Evolutionary conservation across 2,888 invertebrate genomes (phyloP).

Genomic region (Carcina quercana): DNA sequence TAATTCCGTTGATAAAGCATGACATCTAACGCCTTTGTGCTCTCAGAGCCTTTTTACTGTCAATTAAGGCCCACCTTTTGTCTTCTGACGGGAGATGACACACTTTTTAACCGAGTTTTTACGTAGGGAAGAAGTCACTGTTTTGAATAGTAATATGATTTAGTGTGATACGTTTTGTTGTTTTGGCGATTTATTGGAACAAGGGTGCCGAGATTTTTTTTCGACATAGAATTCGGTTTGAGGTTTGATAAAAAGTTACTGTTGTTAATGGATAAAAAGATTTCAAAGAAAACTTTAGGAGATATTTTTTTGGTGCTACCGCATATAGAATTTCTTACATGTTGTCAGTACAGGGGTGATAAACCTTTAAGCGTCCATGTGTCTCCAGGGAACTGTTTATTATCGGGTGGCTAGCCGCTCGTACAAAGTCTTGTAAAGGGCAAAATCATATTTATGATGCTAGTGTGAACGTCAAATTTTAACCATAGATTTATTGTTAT

Average conservation of each 20-base stretch:
- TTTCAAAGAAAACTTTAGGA: constrained; percentile 11
- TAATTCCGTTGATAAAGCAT: constrained; percentile 71
- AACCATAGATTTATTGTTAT: too few species aligned
- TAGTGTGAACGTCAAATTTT: too few species aligned
- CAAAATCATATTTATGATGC: too few species aligned
- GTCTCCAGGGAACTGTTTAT: too few species aligned
- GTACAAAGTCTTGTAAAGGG: too few species aligned
- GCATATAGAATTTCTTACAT: too few species aligned
- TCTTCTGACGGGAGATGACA: constrained; percentile 63
- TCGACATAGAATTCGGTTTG: constrained; percentile 19
- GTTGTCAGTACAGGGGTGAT: too few species aligned
- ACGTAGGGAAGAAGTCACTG: constrained; percentile 45
- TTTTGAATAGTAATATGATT: constrained; percentile 68
- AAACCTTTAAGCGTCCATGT: too few species aligned
- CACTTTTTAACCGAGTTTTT: constrained; percentile 41
- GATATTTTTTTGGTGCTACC: constrained; percentile 2
- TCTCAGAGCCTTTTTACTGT: constrained; percentile 45
- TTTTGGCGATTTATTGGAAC: constrained; percentile 57
- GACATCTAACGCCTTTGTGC: constrained; percentile 67
- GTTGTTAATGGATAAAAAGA: constrained; percentile 14
- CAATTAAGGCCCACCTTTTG: constrained; percentile 62
- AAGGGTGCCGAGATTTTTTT: constrained; percentile 36
- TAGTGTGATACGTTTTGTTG: constrained; percentile 54
- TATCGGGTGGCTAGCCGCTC: too few species aligned
- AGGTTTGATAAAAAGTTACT: constrained; percentile 33